phyloP scores from a whole-genome alignment of 2,797 vertebrate genomes.

The Synaphobranchus kaupii region DNA sequence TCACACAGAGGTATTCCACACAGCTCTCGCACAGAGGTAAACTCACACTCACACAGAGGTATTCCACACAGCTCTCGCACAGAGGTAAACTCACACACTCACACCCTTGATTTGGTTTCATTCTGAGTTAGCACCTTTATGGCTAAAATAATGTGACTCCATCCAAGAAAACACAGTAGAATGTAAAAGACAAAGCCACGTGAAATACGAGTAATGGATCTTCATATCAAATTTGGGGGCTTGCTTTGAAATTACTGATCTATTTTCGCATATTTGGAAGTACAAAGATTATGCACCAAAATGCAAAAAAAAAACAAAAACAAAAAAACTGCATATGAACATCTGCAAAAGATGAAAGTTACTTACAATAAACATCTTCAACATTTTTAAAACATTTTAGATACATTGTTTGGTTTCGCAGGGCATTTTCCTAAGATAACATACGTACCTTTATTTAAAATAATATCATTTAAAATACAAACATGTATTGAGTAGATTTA shows the following conservation, averaged over 20 bases:
- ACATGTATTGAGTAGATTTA: background rate
- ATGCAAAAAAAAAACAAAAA: background rate
- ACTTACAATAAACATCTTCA: no score
- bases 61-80: no score
- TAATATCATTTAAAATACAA: background rate
- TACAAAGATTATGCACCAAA: background rate
- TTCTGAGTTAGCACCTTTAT: background rate
- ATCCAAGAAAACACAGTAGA: no score
- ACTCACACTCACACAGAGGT: no score
- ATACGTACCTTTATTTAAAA: background rate
- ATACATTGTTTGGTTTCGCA: background rate
- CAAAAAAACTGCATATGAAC: background rate
- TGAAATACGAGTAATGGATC: background rate
- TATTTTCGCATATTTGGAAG: background rate
- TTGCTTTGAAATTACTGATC: background rate
- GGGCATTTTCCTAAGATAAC: background rate
- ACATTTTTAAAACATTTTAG: background rate
- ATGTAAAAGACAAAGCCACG: background rate
- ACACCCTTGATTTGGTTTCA: background rate
- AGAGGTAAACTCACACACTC: background rate
- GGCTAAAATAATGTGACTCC: background rate
- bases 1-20: no score
- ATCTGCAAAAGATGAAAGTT: background rate
- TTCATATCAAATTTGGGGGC: background rate
- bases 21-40: no score